phyloP scores from a whole-genome alignment of 1,140 invertebrate genomes.

The Steinernema khuongi region DNA sequence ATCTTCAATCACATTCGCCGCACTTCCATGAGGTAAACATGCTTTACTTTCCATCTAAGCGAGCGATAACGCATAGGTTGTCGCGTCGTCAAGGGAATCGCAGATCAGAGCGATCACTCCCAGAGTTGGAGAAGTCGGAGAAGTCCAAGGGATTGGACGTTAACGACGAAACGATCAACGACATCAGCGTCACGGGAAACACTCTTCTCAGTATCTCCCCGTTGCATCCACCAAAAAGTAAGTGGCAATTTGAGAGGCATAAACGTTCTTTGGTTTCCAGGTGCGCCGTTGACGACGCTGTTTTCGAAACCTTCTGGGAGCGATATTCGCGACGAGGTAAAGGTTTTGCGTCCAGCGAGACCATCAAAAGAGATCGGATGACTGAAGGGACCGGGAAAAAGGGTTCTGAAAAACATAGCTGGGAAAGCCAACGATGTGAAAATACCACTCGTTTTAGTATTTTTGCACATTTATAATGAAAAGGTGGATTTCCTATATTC shows the following conservation, averaged over 20 bases:
- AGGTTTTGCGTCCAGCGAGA: conserved; percentile 34
- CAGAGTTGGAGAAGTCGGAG: conserved; percentile 11
- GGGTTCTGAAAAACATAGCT: too few species aligned
- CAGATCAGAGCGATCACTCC: conserved; percentile 14
- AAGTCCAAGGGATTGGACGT: not conserved
- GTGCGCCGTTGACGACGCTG: not conserved
- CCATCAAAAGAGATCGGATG: too few species aligned
- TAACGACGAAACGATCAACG: not conserved
- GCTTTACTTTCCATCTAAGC: not conserved
- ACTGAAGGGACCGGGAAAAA: too few species aligned
- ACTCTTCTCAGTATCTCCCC: conserved; percentile 32
- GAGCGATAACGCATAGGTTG: not conserved
- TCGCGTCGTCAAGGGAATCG: conserved; percentile 24
- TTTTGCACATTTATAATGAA: too few species aligned
- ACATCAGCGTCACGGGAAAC: conserved; percentile 26
- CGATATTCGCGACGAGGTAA: conserved; percentile 15
- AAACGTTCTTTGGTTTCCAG: not conserved
- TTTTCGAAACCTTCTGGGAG: conserved; percentile 8
- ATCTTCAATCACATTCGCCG: conserved; percentile 33
- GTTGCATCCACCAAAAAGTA: conserved; percentile 29
- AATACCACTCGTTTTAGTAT: too few species aligned
- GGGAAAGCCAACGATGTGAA: too few species aligned
- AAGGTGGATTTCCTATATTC: too few species aligned
- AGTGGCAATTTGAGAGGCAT: not conserved
- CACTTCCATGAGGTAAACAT: conserved; percentile 28